These are phyloP conservation scores for Ceyx cyanopectus DNA, from an alignment of 2,113 vertebrate genomes.

Conservation along the genomic window DNA sequence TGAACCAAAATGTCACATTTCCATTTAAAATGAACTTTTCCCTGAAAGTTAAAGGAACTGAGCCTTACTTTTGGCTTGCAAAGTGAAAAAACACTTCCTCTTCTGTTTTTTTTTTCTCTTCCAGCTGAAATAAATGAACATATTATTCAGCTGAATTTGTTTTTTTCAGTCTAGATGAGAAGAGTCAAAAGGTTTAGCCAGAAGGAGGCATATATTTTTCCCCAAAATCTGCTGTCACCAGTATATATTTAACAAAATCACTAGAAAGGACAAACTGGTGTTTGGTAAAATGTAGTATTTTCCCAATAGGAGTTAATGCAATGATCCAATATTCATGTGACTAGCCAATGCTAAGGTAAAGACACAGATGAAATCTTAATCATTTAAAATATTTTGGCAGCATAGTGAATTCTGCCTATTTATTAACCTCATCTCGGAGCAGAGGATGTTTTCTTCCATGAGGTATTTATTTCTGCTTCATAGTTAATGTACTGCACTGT, in stretches of 20 bases:
- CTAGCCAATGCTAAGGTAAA: neutral
- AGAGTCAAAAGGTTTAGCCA: neutral
- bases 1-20: neutral
- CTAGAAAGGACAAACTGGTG: neutral
- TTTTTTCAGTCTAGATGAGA: neutral
- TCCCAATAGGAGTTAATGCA: neutral
- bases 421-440: neutral
- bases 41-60: neutral
- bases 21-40: neutral
- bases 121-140: neutral
- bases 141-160: neutral
- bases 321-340: neutral
- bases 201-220: neutral
- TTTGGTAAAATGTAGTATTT: neutral
- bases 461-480: neutral
- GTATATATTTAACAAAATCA: neutral
- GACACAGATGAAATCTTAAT: neutral
- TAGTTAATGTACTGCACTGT: neutral
- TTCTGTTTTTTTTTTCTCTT: neutral
- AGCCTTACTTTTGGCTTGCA: neutral
- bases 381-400: neutral
- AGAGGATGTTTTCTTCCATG: neutral
- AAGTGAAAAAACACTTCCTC: neutral
- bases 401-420: neutral
- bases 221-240: neutral